A percentile compares a stretch with the other conserved stretches of the same genome.
These are phyloP conservation scores for Meiosimyza decipiens DNA, from an alignment of 2,888 invertebrate genomes.

Conservation along the genomic window DNA sequence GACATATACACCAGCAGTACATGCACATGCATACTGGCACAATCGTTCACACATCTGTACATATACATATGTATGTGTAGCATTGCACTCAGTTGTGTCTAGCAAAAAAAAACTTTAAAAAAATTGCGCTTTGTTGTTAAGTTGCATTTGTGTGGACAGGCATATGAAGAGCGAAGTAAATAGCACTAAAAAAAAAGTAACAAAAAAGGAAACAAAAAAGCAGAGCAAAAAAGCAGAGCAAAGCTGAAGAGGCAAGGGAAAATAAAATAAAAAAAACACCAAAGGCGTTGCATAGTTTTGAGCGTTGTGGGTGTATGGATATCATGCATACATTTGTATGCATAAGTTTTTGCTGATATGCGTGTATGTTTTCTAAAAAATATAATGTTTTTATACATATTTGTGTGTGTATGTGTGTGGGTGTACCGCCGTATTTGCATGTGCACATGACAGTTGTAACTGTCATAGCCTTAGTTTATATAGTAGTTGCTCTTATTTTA, in stretches of 20 bases:
- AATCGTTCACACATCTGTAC: slow-evolving; percentile 10
- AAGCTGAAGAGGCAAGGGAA: too few species aligned
- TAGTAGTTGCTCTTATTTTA: slow-evolving; percentile 5
- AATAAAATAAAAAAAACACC: too few species aligned
- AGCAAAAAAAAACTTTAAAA: too few species aligned
- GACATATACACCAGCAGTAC: background rate
- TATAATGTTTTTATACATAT: background rate
- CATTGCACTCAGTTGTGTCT: too few species aligned
- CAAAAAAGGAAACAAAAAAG: too few species aligned
- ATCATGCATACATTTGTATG: slow-evolving; percentile 16
- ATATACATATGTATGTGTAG: background rate
- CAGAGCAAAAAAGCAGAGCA: background rate
- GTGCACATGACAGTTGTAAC: slow-evolving; percentile 20
- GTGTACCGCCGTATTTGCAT: background rate
- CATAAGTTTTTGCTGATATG: slow-evolving; percentile 23
- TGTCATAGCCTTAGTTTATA: slow-evolving; percentile 9
- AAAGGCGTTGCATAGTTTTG: too few species aligned
- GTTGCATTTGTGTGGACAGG: too few species aligned
- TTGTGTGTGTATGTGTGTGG: background rate
- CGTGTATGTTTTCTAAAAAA: slow-evolving; percentile 18
- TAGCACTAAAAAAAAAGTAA: too few species aligned
- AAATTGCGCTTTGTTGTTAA: too few species aligned
- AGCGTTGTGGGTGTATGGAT: too few species aligned
- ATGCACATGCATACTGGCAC: slow-evolving; percentile 16
- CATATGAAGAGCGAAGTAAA: too few species aligned